Conservation (phyloP, 2,888 invertebrate genomes). For the Ceramica pisi region DNA sequence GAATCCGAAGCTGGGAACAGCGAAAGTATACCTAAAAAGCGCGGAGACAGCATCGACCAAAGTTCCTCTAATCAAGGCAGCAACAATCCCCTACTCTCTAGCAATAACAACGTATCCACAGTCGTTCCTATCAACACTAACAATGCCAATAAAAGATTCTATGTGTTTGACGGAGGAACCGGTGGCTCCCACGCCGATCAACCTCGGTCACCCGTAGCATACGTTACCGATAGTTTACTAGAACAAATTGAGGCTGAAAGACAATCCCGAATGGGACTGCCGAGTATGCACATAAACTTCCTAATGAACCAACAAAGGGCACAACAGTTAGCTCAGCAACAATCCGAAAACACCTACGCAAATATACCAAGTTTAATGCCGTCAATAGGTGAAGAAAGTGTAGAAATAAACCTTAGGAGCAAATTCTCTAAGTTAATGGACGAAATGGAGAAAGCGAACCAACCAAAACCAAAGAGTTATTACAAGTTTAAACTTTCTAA, state of each 20-base stretch:
- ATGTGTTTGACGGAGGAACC: constrained; percentile 87
- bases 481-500: constrained; percentile 95
- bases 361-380: constrained; percentile 87
- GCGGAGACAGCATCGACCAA: constrained; percentile 86
- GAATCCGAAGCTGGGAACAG: constrained; percentile 86
- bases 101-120: constrained; percentile 86
- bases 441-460: constrained; percentile 89
- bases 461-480: constrained; percentile 91
- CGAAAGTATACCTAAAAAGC: constrained; percentile 83
- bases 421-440: constrained; percentile 91
- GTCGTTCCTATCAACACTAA: constrained; percentile 87
- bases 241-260: constrained; percentile 88
- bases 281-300: constrained; percentile 89
- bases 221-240: constrained; percentile 87
- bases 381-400: constrained; percentile 90
- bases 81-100: constrained; percentile 86
- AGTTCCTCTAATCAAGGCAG: constrained; percentile 90
- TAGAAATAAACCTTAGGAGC: constrained; percentile 89
- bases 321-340: constrained; percentile 79
- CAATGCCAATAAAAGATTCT: constrained; percentile 85
- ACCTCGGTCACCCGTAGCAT: constrained; percentile 86
- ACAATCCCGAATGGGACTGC: constrained; percentile 86
- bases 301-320: constrained; percentile 85
- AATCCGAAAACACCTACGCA: constrained; percentile 78
- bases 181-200: constrained; percentile 79